Evolutionary conservation across 2,797 vertebrate species (phyloP), one percentile per base, ranked within the genome.

Genomic region (Xyrichtys novacula): DNA sequence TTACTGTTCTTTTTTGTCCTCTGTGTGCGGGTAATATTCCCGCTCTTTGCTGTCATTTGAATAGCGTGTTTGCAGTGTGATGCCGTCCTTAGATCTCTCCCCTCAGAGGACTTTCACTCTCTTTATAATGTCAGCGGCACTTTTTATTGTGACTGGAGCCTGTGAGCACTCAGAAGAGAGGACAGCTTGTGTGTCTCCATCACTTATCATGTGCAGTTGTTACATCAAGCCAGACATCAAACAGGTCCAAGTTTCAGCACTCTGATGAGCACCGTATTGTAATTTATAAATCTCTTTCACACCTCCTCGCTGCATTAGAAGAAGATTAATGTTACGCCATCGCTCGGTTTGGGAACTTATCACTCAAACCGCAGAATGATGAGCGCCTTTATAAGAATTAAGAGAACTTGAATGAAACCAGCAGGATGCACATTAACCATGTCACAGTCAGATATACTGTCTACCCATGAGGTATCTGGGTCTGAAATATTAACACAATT

Each of bases 141-240:
- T 81, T 88, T 89, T 85, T 79, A 84, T 76, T 61, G 66, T 64
- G 59, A 80, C 77, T 85, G 12, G 14, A 63, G 67, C 81, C 75
- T 29, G 55, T 89, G 78, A 80, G 71, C 16, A 25, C 64, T 68
- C 46, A 67, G 46, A 61, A 44, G 64, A 73, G 66, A 44, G 54
- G 54, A 81, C 69, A 74, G 77, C 65, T 70, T 84, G 87, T 87
- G 81, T 79, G n/a, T 74, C 61, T 61, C 55, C 73, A 85, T 86
- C 85, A 83, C 65, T 85, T 78, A 80, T 32, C 65, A 61, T 85
- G 74, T 43, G 77, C 16, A 76, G 81, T 72, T 73, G 40, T 85
- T 71, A 67, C 54, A 72, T 84, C 61, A 54, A 81, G 65, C 19
- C 55, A 68, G 65, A 53, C 66, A 49, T 72, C 62, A 65, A 62